These are phyloP conservation scores for Rhopalosiphum padi DNA, from an alignment of 1,140 invertebrate genomes.

Conservation along the genomic window DNA sequence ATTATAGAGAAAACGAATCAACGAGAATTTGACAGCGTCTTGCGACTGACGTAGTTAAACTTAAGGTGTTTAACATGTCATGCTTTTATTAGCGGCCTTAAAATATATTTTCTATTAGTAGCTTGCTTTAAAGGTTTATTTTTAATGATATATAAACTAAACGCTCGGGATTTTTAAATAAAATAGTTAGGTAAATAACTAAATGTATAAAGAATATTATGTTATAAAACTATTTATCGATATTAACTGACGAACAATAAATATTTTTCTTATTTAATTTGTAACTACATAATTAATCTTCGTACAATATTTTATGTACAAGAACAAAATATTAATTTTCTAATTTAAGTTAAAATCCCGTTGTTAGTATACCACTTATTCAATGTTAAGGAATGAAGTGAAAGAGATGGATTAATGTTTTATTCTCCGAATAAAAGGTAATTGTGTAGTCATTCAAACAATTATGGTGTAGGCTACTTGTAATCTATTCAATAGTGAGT, in stretches of 20 bases:
- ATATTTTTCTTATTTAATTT: not conserved
- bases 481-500: conserved; percentile 17
- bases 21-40: not conserved
- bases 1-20: not conserved
- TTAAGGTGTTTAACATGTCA: not conserved
- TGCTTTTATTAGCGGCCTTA: not conserved
- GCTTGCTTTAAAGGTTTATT: not conserved
- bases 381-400: not conserved
- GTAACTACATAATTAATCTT: not conserved
- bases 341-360: not conserved
- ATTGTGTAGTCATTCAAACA: conserved; percentile 6
- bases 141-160: not conserved
- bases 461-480: conserved; percentile 8
- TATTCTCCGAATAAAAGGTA: not conserved
- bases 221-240: not conserved
- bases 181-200: not conserved
- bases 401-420: conserved; percentile 23
- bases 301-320: not conserved
- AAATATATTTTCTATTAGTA: conserved; percentile 12
- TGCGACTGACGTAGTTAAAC: not conserved
- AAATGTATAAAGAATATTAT: not conserved
- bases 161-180: not conserved
- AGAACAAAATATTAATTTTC: not conserved
- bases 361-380: not conserved
- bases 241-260: not conserved